Conservation (phyloP, 2,113 vertebrate species). For the Sus scrofa region DNA sequence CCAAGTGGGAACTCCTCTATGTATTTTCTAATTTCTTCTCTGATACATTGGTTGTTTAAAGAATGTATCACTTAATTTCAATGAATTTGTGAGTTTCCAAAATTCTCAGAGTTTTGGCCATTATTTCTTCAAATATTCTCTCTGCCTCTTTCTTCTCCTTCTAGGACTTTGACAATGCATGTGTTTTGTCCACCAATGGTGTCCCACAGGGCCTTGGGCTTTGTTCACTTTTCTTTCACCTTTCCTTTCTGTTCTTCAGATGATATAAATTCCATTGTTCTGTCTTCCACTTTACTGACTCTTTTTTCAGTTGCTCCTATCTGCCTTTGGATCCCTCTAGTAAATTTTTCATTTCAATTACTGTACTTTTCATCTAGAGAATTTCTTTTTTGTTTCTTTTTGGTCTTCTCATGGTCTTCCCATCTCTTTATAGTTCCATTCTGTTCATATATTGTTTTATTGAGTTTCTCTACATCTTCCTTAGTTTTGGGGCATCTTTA, state of each 20-base stretch:
- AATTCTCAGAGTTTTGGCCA: background rate
- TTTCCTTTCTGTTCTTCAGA: background rate
- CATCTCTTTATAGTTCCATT: background rate
- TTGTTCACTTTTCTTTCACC: background rate
- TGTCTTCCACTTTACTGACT: background rate
- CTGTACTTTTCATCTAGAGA: background rate
- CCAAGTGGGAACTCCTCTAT: too few species aligned
- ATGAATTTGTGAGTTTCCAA: background rate
- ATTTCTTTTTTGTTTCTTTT: background rate
- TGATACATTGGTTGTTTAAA: background rate
- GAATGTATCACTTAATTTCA: background rate
- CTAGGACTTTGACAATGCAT: background rate
- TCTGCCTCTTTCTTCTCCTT: background rate
- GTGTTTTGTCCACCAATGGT: background rate
- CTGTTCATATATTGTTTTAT: background rate
- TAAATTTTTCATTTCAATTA: background rate
- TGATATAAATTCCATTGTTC: background rate
- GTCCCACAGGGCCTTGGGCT: background rate
- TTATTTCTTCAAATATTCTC: background rate
- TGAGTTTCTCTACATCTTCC: background rate
- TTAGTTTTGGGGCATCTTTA: background rate
- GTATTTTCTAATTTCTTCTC: background rate
- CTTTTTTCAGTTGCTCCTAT: background rate
- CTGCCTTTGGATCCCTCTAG: background rate
- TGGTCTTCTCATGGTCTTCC: too few species aligned